phyloP scores from a whole-genome alignment of 2,113 vertebrate species.

The Anhinga rufa region DNA sequence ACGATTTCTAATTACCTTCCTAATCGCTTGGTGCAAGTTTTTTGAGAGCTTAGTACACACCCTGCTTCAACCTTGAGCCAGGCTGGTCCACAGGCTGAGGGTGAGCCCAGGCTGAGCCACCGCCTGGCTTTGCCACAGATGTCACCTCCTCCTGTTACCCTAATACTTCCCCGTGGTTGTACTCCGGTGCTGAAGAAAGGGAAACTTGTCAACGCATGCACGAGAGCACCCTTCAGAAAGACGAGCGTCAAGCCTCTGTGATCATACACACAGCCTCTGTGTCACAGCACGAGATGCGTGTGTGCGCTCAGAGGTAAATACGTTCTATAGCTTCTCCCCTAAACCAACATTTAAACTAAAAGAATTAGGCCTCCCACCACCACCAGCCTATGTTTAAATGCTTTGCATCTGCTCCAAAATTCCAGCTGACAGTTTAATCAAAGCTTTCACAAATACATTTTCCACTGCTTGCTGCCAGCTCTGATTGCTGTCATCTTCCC shows the following conservation, averaged over 20 bases:
- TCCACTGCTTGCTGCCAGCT: background rate
- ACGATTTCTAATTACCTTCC: background rate
- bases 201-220: background rate
- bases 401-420: background rate
- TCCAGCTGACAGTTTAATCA: constrained; percentile 7
- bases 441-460: background rate
- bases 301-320: background rate
- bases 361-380: background rate
- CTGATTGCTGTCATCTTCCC: background rate
- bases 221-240: background rate
- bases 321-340: background rate
- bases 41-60: background rate
- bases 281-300: background rate
- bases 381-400: background rate
- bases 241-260: background rate
- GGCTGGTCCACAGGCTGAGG: background rate
- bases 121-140: background rate
- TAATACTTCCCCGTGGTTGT: fast-evolving
- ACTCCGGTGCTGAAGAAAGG: background rate
- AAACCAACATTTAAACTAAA: background rate
- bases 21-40: background rate
- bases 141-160: background rate
- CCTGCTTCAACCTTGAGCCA: background rate
- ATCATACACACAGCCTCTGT: background rate
- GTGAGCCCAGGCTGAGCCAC: background rate